Conservation (phyloP, 2,113 vertebrate species). For the Rhabdomys dilectus region DNA sequence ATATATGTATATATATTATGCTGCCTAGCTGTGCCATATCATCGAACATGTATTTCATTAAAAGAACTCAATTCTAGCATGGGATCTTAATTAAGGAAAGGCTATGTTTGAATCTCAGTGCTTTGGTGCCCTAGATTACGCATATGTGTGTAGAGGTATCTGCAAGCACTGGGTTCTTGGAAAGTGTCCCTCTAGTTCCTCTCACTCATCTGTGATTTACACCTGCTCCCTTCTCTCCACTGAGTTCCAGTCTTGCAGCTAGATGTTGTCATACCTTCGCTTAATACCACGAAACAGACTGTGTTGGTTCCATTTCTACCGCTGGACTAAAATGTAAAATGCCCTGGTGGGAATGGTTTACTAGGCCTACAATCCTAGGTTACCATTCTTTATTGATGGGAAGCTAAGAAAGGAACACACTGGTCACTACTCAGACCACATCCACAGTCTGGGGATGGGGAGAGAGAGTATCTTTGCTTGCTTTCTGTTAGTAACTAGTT, state of each 20-base stretch:
- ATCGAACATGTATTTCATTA: not conserved
- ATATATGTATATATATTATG: too few species aligned
- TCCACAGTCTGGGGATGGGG: not conserved
- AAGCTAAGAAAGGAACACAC: not conserved
- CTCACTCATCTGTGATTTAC: not conserved
- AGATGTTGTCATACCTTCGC: not conserved
- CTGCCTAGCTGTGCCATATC: not conserved
- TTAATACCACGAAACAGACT: not conserved
- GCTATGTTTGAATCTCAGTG: conserved; percentile 29
- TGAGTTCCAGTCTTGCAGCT: not conserved
- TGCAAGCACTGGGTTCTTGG: not conserved
- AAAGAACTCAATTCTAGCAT: not conserved
- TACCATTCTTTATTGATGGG: not conserved
- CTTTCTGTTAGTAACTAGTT: not conserved
- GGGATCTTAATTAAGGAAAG: conserved; percentile 33
- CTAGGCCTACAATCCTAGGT: not conserved
- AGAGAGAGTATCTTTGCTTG: not conserved
- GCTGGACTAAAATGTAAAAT: not conserved
- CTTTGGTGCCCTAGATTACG: not conserved
- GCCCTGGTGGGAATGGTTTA: not conserved
- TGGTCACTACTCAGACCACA: not conserved
- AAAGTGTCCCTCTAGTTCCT: not conserved
- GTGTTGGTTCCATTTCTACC: not conserved
- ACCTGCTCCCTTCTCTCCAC: not conserved
- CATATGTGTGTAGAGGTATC: not conserved